phyloP scores from a whole-genome alignment of 1,140 invertebrate genomes.

The Grapholita molesta region DNA sequence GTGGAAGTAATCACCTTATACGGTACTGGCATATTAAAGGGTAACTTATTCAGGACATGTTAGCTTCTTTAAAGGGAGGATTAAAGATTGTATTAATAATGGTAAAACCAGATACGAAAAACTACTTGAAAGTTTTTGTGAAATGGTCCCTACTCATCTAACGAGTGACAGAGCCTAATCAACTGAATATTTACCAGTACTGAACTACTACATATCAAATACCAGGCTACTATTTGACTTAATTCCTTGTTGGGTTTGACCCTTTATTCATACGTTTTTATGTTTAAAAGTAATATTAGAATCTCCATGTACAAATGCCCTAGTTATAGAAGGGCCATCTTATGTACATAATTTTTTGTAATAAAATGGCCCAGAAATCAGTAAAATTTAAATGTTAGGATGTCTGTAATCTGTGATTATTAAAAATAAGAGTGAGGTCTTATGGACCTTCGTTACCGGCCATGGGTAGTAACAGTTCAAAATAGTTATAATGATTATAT shows the following conservation, averaged over 20 bases:
- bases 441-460: neutral
- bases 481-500: conserved; percentile 2
- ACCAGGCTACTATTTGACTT: neutral
- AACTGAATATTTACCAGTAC: neutral
- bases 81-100: too few relatives aligned
- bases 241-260: neutral
- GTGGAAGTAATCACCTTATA: neutral
- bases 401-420: conserved; percentile 42
- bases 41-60: too few relatives aligned
- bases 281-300: neutral
- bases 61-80: too few relatives aligned
- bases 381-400: neutral
- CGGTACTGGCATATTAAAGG: neutral
- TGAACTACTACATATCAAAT: neutral
- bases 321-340: too few relatives aligned
- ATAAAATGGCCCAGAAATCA: too few relatives aligned
- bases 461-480: conserved; percentile 6
- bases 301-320: neutral
- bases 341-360: too few relatives aligned
- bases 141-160: too few relatives aligned
- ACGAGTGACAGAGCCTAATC: too few relatives aligned
- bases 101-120: too few relatives aligned
- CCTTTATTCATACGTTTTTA: neutral
- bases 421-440: conserved; percentile 36
- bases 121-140: too few relatives aligned